phyloP scores from a whole-genome alignment of 2,113 vertebrate genomes.

The Cynocephalus volans region DNA sequence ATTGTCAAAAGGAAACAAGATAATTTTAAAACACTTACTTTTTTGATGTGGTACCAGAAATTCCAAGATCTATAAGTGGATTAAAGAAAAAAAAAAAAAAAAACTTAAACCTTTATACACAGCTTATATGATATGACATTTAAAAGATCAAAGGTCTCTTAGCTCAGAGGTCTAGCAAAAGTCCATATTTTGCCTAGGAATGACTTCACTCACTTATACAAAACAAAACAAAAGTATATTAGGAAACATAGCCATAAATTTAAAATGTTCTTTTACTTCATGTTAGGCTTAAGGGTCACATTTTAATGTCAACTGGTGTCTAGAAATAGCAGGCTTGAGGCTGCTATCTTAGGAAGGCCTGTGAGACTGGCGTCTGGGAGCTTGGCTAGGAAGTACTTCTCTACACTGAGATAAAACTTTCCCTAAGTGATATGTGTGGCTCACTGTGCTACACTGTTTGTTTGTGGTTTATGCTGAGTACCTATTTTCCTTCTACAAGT shows the following conservation, averaged over 20 bases:
- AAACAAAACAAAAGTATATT: slow-evolving; percentile 31
- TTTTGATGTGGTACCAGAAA: slow-evolving; percentile 94
- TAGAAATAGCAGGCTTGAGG: background rate
- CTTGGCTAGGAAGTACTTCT: background rate
- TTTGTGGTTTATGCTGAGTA: background rate
- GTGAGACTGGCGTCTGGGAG: background rate
- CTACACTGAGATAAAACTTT: background rate
- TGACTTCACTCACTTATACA: slow-evolving; percentile 47
- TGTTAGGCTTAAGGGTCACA: background rate
- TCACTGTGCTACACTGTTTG: background rate
- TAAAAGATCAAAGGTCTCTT: slow-evolving; percentile 50
- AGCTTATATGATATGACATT: slow-evolving; percentile 57
- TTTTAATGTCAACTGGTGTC: background rate
- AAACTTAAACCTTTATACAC: slow-evolving; percentile 61
- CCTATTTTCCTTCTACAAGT: background rate
- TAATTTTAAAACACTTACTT: slow-evolving; percentile 93
- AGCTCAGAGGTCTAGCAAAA: slow-evolving; percentile 18
- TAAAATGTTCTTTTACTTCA: slow-evolving; percentile 60
- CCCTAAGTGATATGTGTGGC: background rate
- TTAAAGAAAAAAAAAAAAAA: slow-evolving; percentile 68
- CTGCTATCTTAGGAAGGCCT: background rate
- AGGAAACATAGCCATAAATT: slow-evolving; percentile 24
- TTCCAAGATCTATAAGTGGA: slow-evolving; percentile 94
- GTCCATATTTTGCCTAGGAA: slow-evolving; percentile 25
- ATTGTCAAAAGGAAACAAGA: slow-evolving; percentile 36